Percentiles rank a stretch among this genome's conserved stretches.
Evolutionary conservation across 2,888 invertebrate genomes (phyloP).

Genomic region (Neoaliturus tenellus): DNA sequence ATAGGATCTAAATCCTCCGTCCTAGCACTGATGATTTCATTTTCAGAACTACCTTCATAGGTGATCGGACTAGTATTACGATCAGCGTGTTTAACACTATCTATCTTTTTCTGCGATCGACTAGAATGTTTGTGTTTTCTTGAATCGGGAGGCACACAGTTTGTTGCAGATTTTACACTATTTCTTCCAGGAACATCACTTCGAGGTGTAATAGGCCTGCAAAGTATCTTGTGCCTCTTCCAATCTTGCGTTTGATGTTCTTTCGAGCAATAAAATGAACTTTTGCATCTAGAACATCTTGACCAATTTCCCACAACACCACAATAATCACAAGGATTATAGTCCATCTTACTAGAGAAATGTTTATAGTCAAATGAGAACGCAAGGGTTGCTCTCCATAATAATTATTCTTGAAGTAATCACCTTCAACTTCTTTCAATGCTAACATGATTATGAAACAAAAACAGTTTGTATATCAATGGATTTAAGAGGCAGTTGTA

Average conservation of each 20-base stretch:
- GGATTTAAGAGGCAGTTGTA: neutral
- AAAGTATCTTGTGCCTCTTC: slow-evolving; percentile 81
- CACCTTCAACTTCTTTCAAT: slow-evolving; percentile 39
- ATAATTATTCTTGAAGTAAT: slow-evolving; percentile 37
- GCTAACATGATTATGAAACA: neutral
- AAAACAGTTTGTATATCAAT: neutral
- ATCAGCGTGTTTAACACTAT: neutral
- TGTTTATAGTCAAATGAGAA: neutral
- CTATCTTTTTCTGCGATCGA: neutral
- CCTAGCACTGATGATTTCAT: slow-evolving; percentile 80
- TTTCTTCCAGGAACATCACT: slow-evolving; percentile 16
- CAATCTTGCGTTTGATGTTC: slow-evolving; percentile 88
- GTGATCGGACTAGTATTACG: slow-evolving; percentile 54
- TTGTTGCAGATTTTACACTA: neutral
- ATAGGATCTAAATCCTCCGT: slow-evolving; percentile 75
- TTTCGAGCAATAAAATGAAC: slow-evolving; percentile 85
- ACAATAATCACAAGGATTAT: slow-evolving; percentile 73
- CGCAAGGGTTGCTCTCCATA: slow-evolving; percentile 24
- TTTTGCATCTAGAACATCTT: slow-evolving; percentile 85
- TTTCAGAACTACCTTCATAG: slow-evolving; percentile 78
- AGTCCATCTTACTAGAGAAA: slow-evolving; percentile 58
- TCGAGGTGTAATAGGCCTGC: slow-evolving; percentile 44
- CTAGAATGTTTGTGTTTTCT: slow-evolving; percentile 34
- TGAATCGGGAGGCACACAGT: neutral
- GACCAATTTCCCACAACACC: slow-evolving; percentile 77